A percentile compares a stretch with the other conserved stretches of the same genome.
Conservation (phyloP, 2,888 invertebrate species). For the Dendrolimus pini region DNA sequence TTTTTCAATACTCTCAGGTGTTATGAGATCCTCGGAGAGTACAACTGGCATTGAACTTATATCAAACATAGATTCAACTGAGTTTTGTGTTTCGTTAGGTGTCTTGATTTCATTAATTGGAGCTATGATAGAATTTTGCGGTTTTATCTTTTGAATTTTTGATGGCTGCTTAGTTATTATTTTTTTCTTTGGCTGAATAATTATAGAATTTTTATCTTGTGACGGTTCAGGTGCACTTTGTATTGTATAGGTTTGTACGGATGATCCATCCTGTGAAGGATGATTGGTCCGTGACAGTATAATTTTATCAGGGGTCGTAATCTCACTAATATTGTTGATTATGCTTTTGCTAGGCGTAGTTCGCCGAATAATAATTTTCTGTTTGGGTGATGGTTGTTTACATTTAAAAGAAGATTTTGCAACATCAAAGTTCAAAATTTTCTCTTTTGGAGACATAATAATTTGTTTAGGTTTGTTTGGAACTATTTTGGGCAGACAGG, state of each 20-base stretch:
- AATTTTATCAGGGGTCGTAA: conserved; percentile 55
- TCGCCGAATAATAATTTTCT: conserved; percentile 66
- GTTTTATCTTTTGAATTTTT: conserved; percentile 54
- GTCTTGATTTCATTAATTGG: conserved; percentile 36
- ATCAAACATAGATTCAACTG: conserved; percentile 77
- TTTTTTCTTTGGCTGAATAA: conserved; percentile 58
- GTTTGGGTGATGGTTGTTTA: conserved; percentile 50
- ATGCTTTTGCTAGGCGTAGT: conserved; percentile 46
- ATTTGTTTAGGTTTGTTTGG: conserved; percentile 46
- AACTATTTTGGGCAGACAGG: conserved; percentile 41
- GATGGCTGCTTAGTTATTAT: conserved; percentile 48
- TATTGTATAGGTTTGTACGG: conserved; percentile 65
- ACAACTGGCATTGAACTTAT: conserved; percentile 88
- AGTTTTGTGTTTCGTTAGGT: conserved; percentile 18
- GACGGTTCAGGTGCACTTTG: conserved; percentile 49
- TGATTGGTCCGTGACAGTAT: conserved; percentile 53
- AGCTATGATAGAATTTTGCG: conserved; percentile 44
- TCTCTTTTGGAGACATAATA: conserved; percentile 53
- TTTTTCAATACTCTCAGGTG: conserved; percentile 81
- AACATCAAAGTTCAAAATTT: conserved; percentile 65
- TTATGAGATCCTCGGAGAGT: conserved; percentile 81
- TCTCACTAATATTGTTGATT: conserved; percentile 49
- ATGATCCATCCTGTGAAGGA: conserved; percentile 42
- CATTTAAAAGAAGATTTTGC: conserved; percentile 47
- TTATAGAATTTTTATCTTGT: conserved; percentile 49